Conservation (phyloP, 2,888 invertebrate genomes). For the Drosophila melanosoma region DNA sequence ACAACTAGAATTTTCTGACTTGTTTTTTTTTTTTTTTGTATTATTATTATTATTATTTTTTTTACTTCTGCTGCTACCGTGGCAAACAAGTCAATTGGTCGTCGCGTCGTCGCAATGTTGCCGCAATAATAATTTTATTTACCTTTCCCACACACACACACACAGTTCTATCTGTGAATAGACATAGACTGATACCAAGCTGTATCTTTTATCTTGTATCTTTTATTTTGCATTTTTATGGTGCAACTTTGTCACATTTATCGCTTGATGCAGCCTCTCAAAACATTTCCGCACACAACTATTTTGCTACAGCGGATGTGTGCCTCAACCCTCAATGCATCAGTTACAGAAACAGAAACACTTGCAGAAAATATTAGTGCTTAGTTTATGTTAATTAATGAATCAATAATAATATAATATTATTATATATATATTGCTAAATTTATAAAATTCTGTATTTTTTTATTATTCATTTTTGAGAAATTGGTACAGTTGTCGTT, state of each 20-base stretch:
- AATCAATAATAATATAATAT: background rate
- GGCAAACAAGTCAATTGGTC: constrained; percentile 57
- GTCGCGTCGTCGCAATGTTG: constrained; percentile 12
- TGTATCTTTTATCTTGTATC: constrained; percentile 14
- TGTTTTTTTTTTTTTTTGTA: background rate
- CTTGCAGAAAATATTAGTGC: background rate
- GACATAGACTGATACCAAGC: constrained; percentile 10
- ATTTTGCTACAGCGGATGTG: constrained; percentile 56
- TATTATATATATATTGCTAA: background rate
- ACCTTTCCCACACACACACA: constrained; percentile 69
- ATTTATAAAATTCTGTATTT: no score
- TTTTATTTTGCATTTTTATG: constrained; percentile 65
- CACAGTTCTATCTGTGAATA: constrained; percentile 8
- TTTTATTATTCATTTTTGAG: background rate
- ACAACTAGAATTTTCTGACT: background rate
- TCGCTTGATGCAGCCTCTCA: constrained; percentile 54
- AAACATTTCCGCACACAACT: constrained; percentile 16
- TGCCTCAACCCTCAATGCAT: constrained; percentile 10
- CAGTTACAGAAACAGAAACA: background rate
- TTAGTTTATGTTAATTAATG: background rate
- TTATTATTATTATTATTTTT: background rate
- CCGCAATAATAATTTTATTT: constrained; percentile 70
- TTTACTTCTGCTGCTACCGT: constrained; percentile 17
- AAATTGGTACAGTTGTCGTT: background rate
- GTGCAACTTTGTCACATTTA: constrained; percentile 72